Conservation (phyloP, 1,140 invertebrate species). For the Phocides pigmalion region DNA sequence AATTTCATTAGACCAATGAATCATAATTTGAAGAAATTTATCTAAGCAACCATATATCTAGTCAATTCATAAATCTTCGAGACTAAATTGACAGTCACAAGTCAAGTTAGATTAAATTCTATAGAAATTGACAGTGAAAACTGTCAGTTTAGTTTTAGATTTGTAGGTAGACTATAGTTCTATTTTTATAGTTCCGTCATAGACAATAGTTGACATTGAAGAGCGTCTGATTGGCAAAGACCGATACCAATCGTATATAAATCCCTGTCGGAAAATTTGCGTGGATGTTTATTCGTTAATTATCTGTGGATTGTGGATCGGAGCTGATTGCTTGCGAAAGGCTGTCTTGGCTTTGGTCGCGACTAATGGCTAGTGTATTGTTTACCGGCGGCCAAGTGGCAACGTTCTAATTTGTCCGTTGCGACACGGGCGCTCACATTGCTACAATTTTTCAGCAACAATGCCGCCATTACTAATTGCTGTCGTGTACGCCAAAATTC, state of each 20-base stretch:
- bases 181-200: constrained; percentile 21
- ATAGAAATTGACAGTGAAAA: no score
- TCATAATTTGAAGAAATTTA: no score
- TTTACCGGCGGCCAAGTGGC: constrained; percentile 28
- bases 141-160: no score
- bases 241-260: constrained; percentile 25
- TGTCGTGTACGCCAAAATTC: constrained; percentile 24
- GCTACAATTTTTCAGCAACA: constrained; percentile 28
- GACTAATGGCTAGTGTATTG: constrained; percentile 12
- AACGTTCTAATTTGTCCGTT: constrained; percentile 32
- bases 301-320: constrained; percentile 28
- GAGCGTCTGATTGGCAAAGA: constrained; percentile 24
- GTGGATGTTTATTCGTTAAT: constrained; percentile 29
- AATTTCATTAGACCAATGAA: no score
- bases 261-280: constrained; percentile 19
- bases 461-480: constrained; percentile 31
- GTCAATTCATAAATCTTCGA: no score
- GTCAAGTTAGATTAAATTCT: no score
- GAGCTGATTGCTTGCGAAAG: constrained; percentile 33
- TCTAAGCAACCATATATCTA: no score
- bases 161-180: not conserved
- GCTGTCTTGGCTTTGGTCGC: constrained; percentile 18
- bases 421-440: constrained; percentile 31
- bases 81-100: no score
- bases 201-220: constrained; percentile 21